A percentile compares a stretch with the other conserved stretches of the same genome.
Conservation (phyloP, 2,113 vertebrate species). For the Chaetodon auriga region DNA sequence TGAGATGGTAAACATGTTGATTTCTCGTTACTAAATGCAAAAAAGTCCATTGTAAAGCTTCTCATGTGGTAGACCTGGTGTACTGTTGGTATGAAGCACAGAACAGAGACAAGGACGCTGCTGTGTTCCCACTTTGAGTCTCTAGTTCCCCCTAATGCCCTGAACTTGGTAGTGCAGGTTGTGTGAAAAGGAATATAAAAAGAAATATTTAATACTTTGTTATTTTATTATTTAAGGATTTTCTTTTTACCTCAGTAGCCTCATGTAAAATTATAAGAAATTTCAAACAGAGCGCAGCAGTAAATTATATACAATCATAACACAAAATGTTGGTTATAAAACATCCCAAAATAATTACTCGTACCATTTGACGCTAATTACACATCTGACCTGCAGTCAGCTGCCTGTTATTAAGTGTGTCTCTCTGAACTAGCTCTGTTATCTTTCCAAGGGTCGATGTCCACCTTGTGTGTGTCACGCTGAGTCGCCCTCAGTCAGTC, state of each 20-base stretch:
- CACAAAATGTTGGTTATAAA: not conserved
- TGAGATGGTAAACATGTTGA: not conserved
- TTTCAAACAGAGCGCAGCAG: not conserved
- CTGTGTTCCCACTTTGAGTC: slow-evolving; percentile 8
- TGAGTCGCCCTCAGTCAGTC: not conserved
- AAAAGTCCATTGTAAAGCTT: not conserved
- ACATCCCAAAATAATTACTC: not conserved
- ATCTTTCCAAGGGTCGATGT: slow-evolving; percentile 51
- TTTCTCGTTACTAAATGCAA: too few species aligned
- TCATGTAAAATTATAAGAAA: not conserved
- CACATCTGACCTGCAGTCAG: not conserved
- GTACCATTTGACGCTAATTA: slow-evolving; percentile 18
- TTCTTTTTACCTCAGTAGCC: not conserved
- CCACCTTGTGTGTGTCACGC: slow-evolving; percentile 19
- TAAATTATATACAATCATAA: not conserved
- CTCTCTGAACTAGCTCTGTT: slow-evolving; percentile 31
- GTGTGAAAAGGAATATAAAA: not conserved
- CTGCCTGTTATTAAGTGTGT: not conserved
- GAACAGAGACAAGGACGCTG: not conserved
- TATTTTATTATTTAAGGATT: slow-evolving; percentile 14
- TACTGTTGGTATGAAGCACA: not conserved
- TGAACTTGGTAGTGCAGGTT: slow-evolving; percentile 20
- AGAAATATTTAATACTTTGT: not conserved
- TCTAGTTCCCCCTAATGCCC: slow-evolving; percentile 61
- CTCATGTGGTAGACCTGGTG: not conserved